These are phyloP conservation scores for Tychaedon coryphoeus DNA, from an alignment of 2,113 vertebrate genomes.

Conservation along the genomic window DNA sequence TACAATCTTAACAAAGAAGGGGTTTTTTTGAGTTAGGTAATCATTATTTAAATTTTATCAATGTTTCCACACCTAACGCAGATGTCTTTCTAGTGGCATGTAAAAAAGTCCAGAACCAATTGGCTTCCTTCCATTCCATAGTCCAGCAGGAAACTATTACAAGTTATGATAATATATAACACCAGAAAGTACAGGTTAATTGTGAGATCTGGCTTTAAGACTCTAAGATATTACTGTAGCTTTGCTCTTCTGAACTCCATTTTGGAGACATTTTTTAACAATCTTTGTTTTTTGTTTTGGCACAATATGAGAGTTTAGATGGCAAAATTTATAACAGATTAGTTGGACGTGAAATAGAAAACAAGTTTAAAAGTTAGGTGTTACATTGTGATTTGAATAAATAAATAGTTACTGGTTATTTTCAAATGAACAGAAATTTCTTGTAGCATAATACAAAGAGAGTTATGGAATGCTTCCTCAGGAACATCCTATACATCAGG, in stretches of 20 bases:
- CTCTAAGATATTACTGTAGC: neutral
- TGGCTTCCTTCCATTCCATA: neutral
- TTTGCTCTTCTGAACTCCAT: neutral
- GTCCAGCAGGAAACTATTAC: neutral
- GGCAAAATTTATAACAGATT: neutral
- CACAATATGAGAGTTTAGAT: neutral
- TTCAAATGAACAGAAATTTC: neutral
- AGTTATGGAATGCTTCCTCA: neutral
- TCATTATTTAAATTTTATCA: neutral
- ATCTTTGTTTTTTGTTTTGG: neutral
- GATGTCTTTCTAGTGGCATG: neutral
- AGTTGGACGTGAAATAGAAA: neutral
- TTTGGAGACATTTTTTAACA: neutral
- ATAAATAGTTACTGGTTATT: neutral
- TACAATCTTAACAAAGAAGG: neutral
- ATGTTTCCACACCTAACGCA: neutral
- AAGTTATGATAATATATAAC: neutral
- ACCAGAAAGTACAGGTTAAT: neutral
- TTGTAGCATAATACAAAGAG: neutral
- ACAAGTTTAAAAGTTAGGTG: neutral
- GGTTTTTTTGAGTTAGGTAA: neutral
- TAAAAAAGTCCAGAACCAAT: neutral
- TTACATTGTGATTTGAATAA: neutral
- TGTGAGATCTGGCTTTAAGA: neutral
- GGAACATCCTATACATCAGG: neutral